These are phyloP conservation scores for Aphelinus certus DNA, from an alignment of 1,140 invertebrate species.

Conservation along the genomic window DNA sequence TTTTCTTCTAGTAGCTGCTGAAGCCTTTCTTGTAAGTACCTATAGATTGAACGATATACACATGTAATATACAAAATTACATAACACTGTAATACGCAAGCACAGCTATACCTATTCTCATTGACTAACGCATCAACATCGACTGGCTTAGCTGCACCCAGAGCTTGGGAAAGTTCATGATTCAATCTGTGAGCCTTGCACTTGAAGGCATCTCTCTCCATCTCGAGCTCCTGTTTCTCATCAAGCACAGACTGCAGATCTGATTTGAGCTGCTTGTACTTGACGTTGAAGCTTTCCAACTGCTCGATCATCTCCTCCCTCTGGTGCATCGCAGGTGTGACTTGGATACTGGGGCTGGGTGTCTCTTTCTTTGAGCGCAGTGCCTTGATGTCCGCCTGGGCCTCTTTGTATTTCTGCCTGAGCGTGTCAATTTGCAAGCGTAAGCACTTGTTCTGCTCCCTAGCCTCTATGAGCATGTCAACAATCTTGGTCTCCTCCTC, in stretches of 20 bases:
- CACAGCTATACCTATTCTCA: conserved; percentile 74
- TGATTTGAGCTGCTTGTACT: conserved; percentile 74
- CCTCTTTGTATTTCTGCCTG: conserved; percentile 76
- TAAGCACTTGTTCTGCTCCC: conserved; percentile 75
- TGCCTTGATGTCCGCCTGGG: conserved; percentile 78
- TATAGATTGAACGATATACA: conserved; percentile 44
- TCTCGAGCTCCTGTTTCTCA: conserved; percentile 86
- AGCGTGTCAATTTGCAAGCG: conserved; percentile 76
- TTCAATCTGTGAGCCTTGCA: conserved; percentile 86
- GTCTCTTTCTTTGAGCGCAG: conserved; percentile 58
- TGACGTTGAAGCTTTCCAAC: conserved; percentile 73
- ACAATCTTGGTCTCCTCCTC: conserved; percentile 51
- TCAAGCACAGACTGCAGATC: conserved; percentile 83
- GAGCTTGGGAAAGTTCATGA: conserved; percentile 79
- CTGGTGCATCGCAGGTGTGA: conserved; percentile 65
- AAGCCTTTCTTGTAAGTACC: conserved; percentile 82
- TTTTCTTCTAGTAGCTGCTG: conserved; percentile 84
- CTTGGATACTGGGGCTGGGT: conserved; percentile 47
- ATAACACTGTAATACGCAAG: neutral
- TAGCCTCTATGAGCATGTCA: conserved; percentile 68
- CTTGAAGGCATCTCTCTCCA: conserved; percentile 85
- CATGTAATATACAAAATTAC: conserved; percentile 11
- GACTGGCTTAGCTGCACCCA: conserved; percentile 72
- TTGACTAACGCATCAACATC: conserved; percentile 83
- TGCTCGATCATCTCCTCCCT: conserved; percentile 76